Conservation (phyloP, 1,140 invertebrate genomes). For the Hetaerina americana region DNA sequence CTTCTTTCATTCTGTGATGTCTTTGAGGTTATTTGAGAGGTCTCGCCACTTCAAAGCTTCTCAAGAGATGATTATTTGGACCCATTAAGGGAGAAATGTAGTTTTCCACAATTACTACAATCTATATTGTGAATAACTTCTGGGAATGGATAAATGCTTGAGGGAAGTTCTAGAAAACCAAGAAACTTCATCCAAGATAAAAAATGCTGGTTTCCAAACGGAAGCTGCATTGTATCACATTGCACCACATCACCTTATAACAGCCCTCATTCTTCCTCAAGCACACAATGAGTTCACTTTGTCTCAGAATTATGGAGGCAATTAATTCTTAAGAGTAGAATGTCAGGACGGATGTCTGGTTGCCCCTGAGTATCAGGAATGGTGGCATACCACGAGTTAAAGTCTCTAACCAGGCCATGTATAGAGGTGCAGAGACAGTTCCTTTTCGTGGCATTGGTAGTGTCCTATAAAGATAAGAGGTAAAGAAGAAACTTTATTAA, state of each 20-base stretch:
- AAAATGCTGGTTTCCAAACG: neutral
- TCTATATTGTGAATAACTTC: neutral
- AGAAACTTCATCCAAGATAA: neutral
- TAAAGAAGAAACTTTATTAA: too few relatives aligned
- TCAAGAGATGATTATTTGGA: neutral
- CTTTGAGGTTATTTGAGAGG: neutral
- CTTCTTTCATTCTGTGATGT: neutral
- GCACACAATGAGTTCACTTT: neutral
- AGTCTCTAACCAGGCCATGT: conserved; percentile 47
- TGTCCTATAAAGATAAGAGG: conserved; percentile 37
- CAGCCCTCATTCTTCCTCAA: too few relatives aligned
- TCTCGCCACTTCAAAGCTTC: neutral
- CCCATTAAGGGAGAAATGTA: neutral
- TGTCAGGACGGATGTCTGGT: conserved; percentile 45
- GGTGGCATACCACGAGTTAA: conserved; percentile 43
- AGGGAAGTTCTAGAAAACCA: neutral
- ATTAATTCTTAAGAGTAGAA: conserved; percentile 38
- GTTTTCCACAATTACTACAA: neutral
- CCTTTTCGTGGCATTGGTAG: conserved; percentile 39
- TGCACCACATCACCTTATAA: neutral
- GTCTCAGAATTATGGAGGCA: neutral
- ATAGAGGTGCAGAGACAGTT: conserved; percentile 36
- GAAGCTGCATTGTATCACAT: neutral
- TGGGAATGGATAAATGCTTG: neutral
- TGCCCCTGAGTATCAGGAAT: conserved; percentile 42